A percentile compares a stretch with the other conserved stretches of the same genome.
Conservation (phyloP, 2,888 invertebrate genomes). For the Liopterus haemorrhoidalis region DNA sequence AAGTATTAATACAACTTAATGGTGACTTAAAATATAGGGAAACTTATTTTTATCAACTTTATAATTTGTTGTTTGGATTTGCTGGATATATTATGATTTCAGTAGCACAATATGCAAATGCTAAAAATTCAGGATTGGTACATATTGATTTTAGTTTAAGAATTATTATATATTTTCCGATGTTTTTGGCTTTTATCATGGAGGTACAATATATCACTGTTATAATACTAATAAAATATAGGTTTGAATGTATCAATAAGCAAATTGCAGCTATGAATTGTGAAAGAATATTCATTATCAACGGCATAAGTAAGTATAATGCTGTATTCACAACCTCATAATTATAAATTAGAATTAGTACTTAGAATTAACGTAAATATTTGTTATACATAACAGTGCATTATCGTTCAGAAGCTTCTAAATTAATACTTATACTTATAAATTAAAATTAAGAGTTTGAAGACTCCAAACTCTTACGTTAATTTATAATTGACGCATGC, state of each 20-base stretch:
- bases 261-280: neutral
- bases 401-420: too few relatives aligned
- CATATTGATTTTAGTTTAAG: slow-evolving; percentile 12
- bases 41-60: slow-evolving; percentile 12
- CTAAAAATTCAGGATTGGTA: slow-evolving; percentile 9
- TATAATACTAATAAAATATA: slow-evolving; percentile 2
- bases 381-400: too few relatives aligned
- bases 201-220: slow-evolving; percentile 13
- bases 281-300: too few relatives aligned
- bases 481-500: too few relatives aligned
- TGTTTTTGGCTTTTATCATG: slow-evolving; percentile 18
- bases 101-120: slow-evolving; percentile 14
- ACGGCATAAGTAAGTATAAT: too few relatives aligned
- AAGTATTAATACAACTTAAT: slow-evolving; percentile 11
- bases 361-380: too few relatives aligned
- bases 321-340: too few relatives aligned
- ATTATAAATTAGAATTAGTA: too few relatives aligned
- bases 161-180: slow-evolving; percentile 4
- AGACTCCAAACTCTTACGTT: too few relatives aligned
- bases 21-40: slow-evolving; percentile 8
- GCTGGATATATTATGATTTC: slow-evolving; percentile 5
- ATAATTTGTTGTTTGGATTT: slow-evolving; percentile 11
- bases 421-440: too few relatives aligned
- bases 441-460: too few relatives aligned
- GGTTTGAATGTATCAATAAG: slow-evolving; percentile 14